phyloP scores from a whole-genome alignment of 1,140 invertebrate genomes.

The Penaeus indicus region DNA sequence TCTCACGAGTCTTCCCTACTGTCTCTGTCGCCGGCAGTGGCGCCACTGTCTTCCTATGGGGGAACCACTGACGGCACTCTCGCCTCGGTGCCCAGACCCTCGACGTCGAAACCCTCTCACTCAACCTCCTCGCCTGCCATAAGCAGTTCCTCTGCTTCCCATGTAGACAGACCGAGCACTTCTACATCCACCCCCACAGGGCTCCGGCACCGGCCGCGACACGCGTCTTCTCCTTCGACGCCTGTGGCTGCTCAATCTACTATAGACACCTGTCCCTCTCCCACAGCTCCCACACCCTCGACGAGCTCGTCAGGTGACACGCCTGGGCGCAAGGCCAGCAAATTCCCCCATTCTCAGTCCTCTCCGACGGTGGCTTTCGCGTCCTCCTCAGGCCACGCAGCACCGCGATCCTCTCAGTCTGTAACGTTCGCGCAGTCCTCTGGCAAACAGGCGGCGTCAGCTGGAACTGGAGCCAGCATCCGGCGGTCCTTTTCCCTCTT shows the following conservation, averaged over 20 bases:
- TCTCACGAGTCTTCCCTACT: background rate
- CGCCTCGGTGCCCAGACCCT: too few species aligned
- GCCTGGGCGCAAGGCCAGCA: background rate
- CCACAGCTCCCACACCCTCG: background rate
- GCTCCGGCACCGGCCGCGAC: too few species aligned
- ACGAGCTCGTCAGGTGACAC: background rate
- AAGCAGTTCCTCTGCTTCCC: too few species aligned
- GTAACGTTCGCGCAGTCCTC: background rate
- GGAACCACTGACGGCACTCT: too few species aligned
- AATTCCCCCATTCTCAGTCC: slow-evolving; percentile 15
- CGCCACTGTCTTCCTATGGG: background rate
- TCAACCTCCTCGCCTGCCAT: too few species aligned
- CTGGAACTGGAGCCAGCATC: too few species aligned
- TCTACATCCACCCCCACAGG: too few species aligned
- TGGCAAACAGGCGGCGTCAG: background rate
- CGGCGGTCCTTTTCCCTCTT: too few species aligned
- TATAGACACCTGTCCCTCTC: background rate
- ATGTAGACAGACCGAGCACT: too few species aligned
- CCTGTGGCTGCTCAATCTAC: too few species aligned
- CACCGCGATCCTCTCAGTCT: background rate
- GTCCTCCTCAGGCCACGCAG: background rate
- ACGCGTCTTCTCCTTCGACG: too few species aligned
- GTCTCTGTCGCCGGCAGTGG: background rate
- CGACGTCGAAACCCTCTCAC: too few species aligned
- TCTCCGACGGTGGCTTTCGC: slow-evolving; percentile 20